These are phyloP conservation scores for Laticauda laticaudata DNA, from an alignment of 2,113 vertebrate species.

Conservation along the genomic window DNA sequence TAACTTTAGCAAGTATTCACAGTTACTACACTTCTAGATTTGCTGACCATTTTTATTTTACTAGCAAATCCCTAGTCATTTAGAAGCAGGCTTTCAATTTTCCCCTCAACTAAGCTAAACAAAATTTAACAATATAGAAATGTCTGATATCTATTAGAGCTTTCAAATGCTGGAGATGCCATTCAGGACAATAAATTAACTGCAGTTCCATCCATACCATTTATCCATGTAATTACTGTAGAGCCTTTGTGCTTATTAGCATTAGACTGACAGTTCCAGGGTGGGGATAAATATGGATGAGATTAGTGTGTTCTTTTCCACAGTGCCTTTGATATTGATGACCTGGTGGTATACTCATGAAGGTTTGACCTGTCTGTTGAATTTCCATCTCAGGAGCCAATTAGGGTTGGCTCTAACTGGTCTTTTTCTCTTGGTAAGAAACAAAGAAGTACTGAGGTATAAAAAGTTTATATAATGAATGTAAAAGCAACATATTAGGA, in stretches of 20 bases:
- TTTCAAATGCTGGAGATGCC: background rate
- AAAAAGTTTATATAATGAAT: slow-evolving; percentile 36
- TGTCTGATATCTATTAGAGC: fast-evolving
- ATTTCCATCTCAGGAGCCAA: slow-evolving; percentile 12
- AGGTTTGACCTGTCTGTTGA: slow-evolving; percentile 9
- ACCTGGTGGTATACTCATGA: slow-evolving; percentile 1
- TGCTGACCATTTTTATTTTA: background rate
- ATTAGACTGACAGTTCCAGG: background rate
- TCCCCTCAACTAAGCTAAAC: background rate
- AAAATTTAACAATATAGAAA: background rate
- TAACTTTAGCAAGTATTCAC: slow-evolving; percentile 4
- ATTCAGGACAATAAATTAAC: background rate
- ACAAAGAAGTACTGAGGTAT: background rate
- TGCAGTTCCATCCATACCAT: background rate
- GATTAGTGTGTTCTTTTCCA: background rate
- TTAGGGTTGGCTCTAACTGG: background rate
- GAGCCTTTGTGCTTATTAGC: slow-evolving; percentile 20
- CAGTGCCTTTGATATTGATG: background rate
- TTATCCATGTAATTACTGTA: background rate
- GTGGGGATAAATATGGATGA: slow-evolving; percentile 24
- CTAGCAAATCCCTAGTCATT: background rate
- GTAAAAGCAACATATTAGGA: background rate
- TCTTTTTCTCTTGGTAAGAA: background rate
- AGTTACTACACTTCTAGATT: fast-evolving
- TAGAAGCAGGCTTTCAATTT: background rate